Evolutionary conservation across 2,113 vertebrate species (phyloP), one percentile per base, ranked within the genome.

Genomic region (Chitala chitala): DNA sequence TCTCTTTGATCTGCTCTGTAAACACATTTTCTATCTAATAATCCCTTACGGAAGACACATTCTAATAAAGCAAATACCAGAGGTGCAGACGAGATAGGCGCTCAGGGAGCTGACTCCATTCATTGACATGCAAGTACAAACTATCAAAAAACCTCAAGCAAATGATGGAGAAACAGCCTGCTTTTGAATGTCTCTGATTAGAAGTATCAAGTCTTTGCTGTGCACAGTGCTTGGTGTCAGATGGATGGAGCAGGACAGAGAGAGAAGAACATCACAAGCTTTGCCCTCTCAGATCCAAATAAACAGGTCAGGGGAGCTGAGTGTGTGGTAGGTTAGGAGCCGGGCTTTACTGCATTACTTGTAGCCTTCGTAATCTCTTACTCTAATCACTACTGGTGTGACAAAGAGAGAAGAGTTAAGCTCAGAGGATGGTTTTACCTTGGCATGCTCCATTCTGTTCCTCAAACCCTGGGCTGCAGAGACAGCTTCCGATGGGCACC

Each of bases 401-500:
- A n/a, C n/a, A n/a, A n/a, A n/a, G n/a, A n/a, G n/a, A n/a, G n/a
- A n/a, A n/a, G n/a, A n/a, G n/a, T n/a, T n/a, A n/a, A 12, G 31
- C 59, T 63, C n/a, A 33, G 12, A 2, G 29, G 56, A 15, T 71
- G 83, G 78, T 76, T 91, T 88, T 93, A 99, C 97, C 95, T 93
- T 96, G 96, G 86, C 97, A 98, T 84, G 95, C 93, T 73, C 93
- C 90, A 26, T 83, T 94, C 72, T 91, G 90, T 69, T 99, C 95
- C 82, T 99, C 96, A 0, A 93, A 96, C 84, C 97, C 97, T 69
- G 95, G 95, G 17, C 98, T 96, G 84, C 97, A 99, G 20, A 98
- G 76, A 72, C 97, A 99, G 89, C 94, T 98, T 86, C 97, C 97
- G 86, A 99, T 99, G 80, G 97, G 97, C 75, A 99, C 97, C 90